Evolutionary conservation across 2,797 vertebrate species (phyloP).

Genomic region (Xiphophorus birchmanni): DNA sequence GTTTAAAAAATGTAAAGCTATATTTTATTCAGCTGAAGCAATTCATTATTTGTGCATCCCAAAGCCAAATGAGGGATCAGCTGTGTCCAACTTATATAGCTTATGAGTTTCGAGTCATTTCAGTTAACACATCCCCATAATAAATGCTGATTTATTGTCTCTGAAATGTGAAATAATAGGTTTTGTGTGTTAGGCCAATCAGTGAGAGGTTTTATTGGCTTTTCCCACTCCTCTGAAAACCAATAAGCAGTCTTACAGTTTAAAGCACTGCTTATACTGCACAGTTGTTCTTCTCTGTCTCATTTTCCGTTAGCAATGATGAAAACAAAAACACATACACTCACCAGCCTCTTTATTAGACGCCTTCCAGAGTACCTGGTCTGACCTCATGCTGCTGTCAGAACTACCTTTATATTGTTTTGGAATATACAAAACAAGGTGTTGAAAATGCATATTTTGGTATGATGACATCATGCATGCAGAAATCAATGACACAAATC

Average conservation of each 20-base stretch:
- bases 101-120: slow-evolving; percentile 64
- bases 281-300: slow-evolving; percentile 44
- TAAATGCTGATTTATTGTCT: slow-evolving; percentile 71
- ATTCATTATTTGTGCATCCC: slow-evolving; percentile 62
- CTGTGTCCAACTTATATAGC: slow-evolving; percentile 61
- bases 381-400: not conserved
- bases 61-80: slow-evolving; percentile 58
- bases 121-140: slow-evolving; percentile 62
- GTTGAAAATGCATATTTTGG: not conserved
- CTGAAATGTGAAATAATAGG: slow-evolving; percentile 73
- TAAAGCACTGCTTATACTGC: slow-evolving; percentile 44
- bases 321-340: slow-evolving; percentile 33
- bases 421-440: not conserved
- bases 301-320: slow-evolving; percentile 48
- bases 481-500: not conserved
- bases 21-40: slow-evolving; percentile 51
- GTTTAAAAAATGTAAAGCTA: slow-evolving; percentile 54
- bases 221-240: slow-evolving; percentile 71
- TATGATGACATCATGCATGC: not conserved
- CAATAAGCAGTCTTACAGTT: slow-evolving; percentile 72
- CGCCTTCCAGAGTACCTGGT: not conserved
- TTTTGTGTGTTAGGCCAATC: slow-evolving; percentile 69
- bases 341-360: not conserved
- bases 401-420: not conserved
- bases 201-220: slow-evolving; percentile 75